Evolutionary conservation across 2,888 invertebrate genomes (phyloP).

Genomic region (Sarcophaga carnaria): DNA sequence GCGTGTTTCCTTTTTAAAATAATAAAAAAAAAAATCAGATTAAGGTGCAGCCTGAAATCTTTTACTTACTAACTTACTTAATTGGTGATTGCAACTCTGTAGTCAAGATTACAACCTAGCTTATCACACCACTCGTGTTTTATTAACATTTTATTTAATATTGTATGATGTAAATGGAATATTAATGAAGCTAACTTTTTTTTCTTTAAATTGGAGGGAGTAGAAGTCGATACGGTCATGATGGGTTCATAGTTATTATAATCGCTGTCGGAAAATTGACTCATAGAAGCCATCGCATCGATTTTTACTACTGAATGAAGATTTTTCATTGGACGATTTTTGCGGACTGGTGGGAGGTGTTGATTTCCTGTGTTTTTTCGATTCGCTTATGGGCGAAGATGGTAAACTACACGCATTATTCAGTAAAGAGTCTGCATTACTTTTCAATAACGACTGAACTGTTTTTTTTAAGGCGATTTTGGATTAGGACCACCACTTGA

Average conservation of each 20-base stretch:
- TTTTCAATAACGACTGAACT: constrained; percentile 72
- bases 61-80: too few relatives aligned
- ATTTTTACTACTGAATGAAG: too few relatives aligned
- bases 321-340: constrained; percentile 58
- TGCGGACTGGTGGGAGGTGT: constrained; percentile 74
- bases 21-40: too few relatives aligned
- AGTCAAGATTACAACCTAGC: too few relatives aligned
- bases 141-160: not conserved
- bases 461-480: constrained; percentile 77
- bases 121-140: not conserved
- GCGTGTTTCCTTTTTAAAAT: too few relatives aligned
- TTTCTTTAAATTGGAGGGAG: constrained; percentile 77
- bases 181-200: constrained; percentile 65
- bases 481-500: constrained; percentile 71
- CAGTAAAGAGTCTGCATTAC: constrained; percentile 72
- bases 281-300: constrained; percentile 76
- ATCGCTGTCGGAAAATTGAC: constrained; percentile 78
- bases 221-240: constrained; percentile 76
- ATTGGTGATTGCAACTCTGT: too few relatives aligned
- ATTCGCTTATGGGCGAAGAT: constrained; percentile 72
- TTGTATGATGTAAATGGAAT: not conserved
- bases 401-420: not conserved
- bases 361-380: constrained; percentile 78
- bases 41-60: too few relatives aligned
- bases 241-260: constrained; percentile 80